phyloP scores from a whole-genome alignment of 2,888 invertebrate genomes.

The Pilophorus perplexus region DNA sequence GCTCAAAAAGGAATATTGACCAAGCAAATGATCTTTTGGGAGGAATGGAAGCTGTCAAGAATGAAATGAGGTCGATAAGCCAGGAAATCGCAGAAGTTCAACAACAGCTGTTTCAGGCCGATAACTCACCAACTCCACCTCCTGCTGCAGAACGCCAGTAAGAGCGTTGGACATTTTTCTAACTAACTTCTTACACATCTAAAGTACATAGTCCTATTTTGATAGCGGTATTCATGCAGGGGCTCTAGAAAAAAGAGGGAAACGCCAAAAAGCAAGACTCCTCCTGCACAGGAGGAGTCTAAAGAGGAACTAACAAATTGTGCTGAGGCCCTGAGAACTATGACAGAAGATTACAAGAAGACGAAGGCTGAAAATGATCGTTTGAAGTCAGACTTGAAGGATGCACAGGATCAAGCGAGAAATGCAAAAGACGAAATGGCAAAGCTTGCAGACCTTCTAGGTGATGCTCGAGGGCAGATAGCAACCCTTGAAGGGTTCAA shows the following conservation, averaged over 20 bases:
- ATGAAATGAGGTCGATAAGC: constrained; percentile 6
- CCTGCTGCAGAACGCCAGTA: no score
- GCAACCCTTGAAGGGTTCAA: background rate
- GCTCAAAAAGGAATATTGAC: background rate
- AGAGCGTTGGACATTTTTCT: no score
- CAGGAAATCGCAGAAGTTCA: constrained; percentile 5
- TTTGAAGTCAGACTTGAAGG: constrained; percentile 26
- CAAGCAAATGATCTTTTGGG: background rate
- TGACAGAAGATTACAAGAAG: constrained; percentile 21
- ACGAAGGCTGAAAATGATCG: constrained; percentile 35
- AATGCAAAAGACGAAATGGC: constrained; percentile 37
- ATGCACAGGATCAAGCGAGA: constrained; percentile 29
- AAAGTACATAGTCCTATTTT: no score
- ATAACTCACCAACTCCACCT: background rate
- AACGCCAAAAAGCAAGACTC: no score
- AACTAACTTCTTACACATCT: no score
- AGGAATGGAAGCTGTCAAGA: background rate
- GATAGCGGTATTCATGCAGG: no score
- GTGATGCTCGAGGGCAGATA: constrained; percentile 14
- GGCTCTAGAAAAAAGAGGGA: no score
- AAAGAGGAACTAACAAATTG: background rate
- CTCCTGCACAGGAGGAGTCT: no score
- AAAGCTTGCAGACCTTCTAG: constrained; percentile 21
- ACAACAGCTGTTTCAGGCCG: constrained; percentile 1
- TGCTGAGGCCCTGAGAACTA: background rate